A percentile compares a stretch with the other conserved stretches of the same genome.
Conservation (phyloP, 2,888 invertebrate species). For the Ceraclea dissimilis region DNA sequence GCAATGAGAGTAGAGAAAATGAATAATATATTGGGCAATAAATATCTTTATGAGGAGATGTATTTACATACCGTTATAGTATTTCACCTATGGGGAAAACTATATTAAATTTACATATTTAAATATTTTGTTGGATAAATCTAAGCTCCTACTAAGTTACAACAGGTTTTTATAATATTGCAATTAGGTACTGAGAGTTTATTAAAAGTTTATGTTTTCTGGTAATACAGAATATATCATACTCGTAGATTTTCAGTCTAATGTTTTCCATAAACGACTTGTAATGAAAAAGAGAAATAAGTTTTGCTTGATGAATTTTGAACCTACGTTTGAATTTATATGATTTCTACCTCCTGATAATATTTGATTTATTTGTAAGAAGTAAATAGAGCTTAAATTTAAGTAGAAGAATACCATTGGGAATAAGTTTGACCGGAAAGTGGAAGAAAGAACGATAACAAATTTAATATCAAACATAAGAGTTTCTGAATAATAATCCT, state of each 20-base stretch:
- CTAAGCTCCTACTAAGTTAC: too few species aligned
- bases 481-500: slow-evolving; percentile 20
- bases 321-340: slow-evolving; percentile 19
- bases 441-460: slow-evolving; percentile 22
- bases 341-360: slow-evolving; percentile 16
- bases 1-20: slow-evolving; percentile 7
- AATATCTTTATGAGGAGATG: not conserved
- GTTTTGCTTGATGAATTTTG: slow-evolving; percentile 7
- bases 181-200: too few species aligned
- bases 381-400: slow-evolving; percentile 19
- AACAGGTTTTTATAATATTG: too few species aligned
- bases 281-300: not conserved
- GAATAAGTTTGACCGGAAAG: slow-evolving; percentile 24
- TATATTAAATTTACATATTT: too few species aligned
- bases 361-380: slow-evolving; percentile 22
- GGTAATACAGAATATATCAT: too few species aligned
- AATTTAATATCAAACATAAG: slow-evolving; percentile 21
- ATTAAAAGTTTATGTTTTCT: too few species aligned
- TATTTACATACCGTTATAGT: too few species aligned
- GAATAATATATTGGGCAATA: not conserved
- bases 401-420: slow-evolving; percentile 15
- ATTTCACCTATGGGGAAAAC: too few species aligned
- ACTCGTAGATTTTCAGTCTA: too few species aligned
- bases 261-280: too few species aligned
- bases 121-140: too few species aligned